These are phyloP conservation scores for Steinernema carpocapsae DNA, from an alignment of 2,888 invertebrate genomes.

Conservation along the genomic window DNA sequence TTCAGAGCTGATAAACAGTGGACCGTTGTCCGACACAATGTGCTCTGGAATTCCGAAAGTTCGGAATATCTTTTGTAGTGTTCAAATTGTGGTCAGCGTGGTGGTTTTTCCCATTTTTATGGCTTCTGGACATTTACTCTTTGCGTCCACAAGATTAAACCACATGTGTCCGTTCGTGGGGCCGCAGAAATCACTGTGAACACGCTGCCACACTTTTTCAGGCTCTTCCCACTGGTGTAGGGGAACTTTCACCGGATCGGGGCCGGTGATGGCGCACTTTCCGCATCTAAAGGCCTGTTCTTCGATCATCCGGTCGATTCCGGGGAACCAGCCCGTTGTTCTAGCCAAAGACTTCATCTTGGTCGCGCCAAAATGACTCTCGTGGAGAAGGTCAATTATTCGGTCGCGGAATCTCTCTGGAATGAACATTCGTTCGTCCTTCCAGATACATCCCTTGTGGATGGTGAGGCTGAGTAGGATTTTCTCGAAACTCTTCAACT, in stretches of 20 bases:
- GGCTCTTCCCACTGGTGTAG: not conserved
- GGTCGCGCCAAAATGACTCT: too few species aligned
- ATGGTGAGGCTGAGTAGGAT: too few species aligned
- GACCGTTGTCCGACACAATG: conserved; percentile 60
- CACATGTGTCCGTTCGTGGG: conserved; percentile 15
- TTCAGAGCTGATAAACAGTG: conserved; percentile 49
- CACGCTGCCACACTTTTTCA: too few species aligned
- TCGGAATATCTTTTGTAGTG: conserved; percentile 32
- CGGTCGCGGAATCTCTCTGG: too few species aligned
- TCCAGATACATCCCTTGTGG: too few species aligned
- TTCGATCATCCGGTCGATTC: not conserved
- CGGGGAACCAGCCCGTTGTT: not conserved
- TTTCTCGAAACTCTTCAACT: too few species aligned
- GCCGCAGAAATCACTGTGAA: not conserved
- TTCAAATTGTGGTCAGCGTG: not conserved
- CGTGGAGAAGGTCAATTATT: too few species aligned
- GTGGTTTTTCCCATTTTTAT: conserved; percentile 19
- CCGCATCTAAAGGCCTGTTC: not conserved
- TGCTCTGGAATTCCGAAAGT: conserved; percentile 48
- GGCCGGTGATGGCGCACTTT: not conserved
- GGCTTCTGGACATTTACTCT: conserved; percentile 36
- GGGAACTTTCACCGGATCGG: not conserved
- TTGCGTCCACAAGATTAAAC: conserved; percentile 32
- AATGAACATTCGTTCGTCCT: too few species aligned
- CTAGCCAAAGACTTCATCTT: not conserved